These are phyloP conservation scores for Hydrolagus affinis DNA, from an alignment of 2,113 vertebrate genomes.

Conservation along the genomic window DNA sequence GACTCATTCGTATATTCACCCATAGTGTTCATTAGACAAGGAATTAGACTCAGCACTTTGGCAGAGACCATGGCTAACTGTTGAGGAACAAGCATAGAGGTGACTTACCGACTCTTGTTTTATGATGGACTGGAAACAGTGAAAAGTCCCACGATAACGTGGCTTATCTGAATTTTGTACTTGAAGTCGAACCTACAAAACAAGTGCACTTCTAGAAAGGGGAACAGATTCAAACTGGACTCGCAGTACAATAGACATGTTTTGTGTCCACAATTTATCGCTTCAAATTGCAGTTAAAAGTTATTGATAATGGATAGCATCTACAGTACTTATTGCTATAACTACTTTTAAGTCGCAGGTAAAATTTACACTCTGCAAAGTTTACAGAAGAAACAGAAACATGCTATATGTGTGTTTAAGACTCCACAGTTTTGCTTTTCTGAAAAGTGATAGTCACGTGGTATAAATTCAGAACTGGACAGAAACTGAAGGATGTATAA, in stretches of 20 bases:
- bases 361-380: slow-evolving; percentile 11
- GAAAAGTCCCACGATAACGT: slow-evolving; percentile 80
- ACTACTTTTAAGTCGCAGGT: background rate
- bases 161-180: slow-evolving; percentile 81
- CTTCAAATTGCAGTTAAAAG: background rate
- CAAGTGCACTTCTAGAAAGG: slow-evolving; percentile 23
- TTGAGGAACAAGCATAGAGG: no score
- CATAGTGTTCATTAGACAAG: no score
- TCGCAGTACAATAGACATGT: background rate
- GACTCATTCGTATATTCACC: no score
- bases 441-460: slow-evolving; percentile 39
- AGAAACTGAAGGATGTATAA: slow-evolving; percentile 57
- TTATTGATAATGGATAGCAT: background rate
- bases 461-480: slow-evolving; percentile 57
- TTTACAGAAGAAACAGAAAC: slow-evolving; percentile 19
- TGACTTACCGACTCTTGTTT: slow-evolving; percentile 85
- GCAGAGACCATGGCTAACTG: background rate
- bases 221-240: background rate
- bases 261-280: background rate
- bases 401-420: background rate
- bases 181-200: slow-evolving; percentile 85
- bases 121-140: slow-evolving; percentile 92
- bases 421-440: slow-evolving; percentile 18
- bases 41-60: background rate
- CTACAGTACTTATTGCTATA: slow-evolving; percentile 7